Evolutionary conservation across 2,113 vertebrate species (phyloP), one percentile per base, ranked within the genome.

Genomic region (Bambusicola thoracicus): DNA sequence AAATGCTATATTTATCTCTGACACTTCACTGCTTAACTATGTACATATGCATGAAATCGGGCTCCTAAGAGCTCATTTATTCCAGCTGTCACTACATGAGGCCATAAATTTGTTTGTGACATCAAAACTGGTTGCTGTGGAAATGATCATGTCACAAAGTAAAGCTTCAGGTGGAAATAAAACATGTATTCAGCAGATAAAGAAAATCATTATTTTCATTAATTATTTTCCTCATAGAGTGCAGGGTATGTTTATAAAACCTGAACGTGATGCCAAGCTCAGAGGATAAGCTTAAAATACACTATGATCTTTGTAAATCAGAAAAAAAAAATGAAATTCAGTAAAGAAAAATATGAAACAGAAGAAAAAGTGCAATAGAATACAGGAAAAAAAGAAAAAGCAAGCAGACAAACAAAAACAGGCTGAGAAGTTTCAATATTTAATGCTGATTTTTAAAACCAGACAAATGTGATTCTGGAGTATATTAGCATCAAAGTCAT

Each of bases 1-100:
- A 88, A 92, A 86, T 86, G 48, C 65, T 91, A 63, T 92, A 86
- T 94, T 96, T 94, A 81, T 85, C 25, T 15, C 29, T 67, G 58
- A 83, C 34, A 77, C 78, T 92, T 86, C 48, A 58, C 44, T 87
- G 44, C 24, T 89, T 80, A 85, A 73, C 68, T 94, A 85, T 66
- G 75, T 69, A 95, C 82, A 85, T 87, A 93, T 89, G 67, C 41
- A 80, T 76, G 49, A 79, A 93, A 96, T 94, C 46, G 92, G 72
- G 32, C 43, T 96, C 46, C 53, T 75, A 65, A 72, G 61, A 90
- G 76, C 34, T 91, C 85, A 89, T 92, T 94, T 95, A 75, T 95
- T 92, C 74, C 94, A 95, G 61, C 77, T 76, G 41, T 90, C 90
- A 8, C 40, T 85, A 81, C 72, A 4, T 81, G 48, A 68, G 80